These are phyloP conservation scores for Megalops atlanticus DNA, from an alignment of 2,113 vertebrate species.

Conservation along the genomic window DNA sequence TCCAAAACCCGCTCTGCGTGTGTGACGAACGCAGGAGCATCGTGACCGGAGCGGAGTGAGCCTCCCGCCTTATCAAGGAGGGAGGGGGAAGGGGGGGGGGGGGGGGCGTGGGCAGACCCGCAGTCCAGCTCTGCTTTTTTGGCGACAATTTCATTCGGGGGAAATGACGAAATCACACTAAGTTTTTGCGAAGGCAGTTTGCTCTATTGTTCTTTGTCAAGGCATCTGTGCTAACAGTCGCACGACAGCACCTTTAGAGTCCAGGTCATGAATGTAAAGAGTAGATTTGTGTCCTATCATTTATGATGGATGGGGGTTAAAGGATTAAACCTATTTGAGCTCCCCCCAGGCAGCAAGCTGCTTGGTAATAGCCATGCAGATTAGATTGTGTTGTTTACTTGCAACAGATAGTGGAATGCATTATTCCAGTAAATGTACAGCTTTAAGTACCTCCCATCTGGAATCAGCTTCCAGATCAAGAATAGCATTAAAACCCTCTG, in stretches of 20 bases:
- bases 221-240: background rate
- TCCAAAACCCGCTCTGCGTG: background rate
- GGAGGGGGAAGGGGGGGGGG: background rate
- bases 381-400: background rate
- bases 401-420: background rate
- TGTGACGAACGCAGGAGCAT: background rate
- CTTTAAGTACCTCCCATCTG: too few relatives aligned
- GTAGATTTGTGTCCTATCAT: background rate
- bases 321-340: too few relatives aligned
- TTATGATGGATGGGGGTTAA: too few relatives aligned
- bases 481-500: background rate
- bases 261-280: background rate
- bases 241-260: background rate
- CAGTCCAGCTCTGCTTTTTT: too few relatives aligned
- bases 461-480: background rate
- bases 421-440: background rate
- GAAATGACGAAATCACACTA: background rate
- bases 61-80: slow-evolving; percentile 4
- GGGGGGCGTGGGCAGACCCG: background rate
- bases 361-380: background rate
- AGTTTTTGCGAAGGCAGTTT: too few relatives aligned
- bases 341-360: background rate
- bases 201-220: background rate
- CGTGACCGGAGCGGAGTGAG: background rate
- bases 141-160: too few relatives aligned